phyloP scores from a whole-genome alignment of 2,113 vertebrate species.

The Bufo gargarizans region DNA sequence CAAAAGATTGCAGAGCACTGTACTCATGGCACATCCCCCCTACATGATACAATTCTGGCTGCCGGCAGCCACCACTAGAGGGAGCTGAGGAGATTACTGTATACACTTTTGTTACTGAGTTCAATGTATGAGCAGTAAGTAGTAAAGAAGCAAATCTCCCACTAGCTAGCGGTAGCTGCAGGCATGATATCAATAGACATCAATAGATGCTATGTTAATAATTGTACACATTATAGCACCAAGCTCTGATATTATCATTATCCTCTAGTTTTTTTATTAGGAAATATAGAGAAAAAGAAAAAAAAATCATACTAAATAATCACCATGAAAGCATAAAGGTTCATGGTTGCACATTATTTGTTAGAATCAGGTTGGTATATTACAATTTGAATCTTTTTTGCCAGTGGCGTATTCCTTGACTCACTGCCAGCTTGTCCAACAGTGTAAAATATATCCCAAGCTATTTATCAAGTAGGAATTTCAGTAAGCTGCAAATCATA shows the following conservation, averaged over 20 bases:
- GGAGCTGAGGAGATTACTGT: too few species aligned
- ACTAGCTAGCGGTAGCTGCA: too few species aligned
- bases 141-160: too few species aligned
- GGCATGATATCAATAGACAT: too few species aligned
- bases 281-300: background rate
- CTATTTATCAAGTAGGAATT: slow-evolving; percentile 39
- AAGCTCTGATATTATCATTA: background rate
- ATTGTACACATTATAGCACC: background rate
- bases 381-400: slow-evolving; percentile 31
- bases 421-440: slow-evolving; percentile 5
- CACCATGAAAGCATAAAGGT: background rate
- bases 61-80: too few species aligned
- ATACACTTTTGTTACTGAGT: too few species aligned
- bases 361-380: background rate
- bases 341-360: background rate
- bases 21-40: too few species aligned
- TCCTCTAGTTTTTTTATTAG: background rate
- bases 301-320: background rate
- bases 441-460: slow-evolving; percentile 12
- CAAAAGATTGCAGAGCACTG: too few species aligned
- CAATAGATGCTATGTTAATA: background rate
- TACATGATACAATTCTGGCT: too few species aligned
- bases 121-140: too few species aligned
- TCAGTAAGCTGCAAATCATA: slow-evolving; percentile 41
- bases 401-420: slow-evolving; percentile 44